A percentile compares a stretch with the other conserved stretches of the same genome.
These are phyloP conservation scores for Pseudomyrmex dendroicus DNA, from an alignment of 1,140 invertebrate genomes.

Conservation along the genomic window DNA sequence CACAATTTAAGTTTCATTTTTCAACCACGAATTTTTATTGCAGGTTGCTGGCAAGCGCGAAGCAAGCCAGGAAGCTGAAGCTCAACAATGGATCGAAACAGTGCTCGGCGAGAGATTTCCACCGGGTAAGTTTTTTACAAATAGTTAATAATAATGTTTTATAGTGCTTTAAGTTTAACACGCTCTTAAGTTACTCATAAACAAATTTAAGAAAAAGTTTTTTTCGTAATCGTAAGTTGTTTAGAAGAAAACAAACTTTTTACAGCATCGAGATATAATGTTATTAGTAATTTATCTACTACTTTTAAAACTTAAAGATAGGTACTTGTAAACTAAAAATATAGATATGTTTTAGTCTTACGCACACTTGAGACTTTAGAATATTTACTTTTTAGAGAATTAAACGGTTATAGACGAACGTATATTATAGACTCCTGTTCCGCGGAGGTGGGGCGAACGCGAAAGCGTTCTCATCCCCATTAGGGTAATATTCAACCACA, in stretches of 20 bases:
- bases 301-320: too few relatives aligned
- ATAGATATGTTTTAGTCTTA: too few relatives aligned
- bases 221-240: too few relatives aligned
- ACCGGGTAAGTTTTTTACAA: constrained; percentile 84
- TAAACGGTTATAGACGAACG: too few relatives aligned
- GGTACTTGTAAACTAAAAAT: too few relatives aligned
- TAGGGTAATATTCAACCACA: constrained; percentile 24
- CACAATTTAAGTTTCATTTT: background rate
- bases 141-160: constrained; percentile 13
- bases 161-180: background rate
- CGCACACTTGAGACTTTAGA: too few relatives aligned
- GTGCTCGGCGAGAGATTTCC: constrained; percentile 95
- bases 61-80: constrained; percentile 94
- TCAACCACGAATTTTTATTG: constrained; percentile 56
- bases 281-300: too few relatives aligned
- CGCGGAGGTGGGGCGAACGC: constrained; percentile 78
- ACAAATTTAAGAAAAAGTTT: too few relatives aligned
- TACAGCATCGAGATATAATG: background rate
- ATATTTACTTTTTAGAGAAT: too few relatives aligned
- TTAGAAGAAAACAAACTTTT: background rate
- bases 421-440: constrained; percentile 79
- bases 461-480: constrained; percentile 77
- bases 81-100: constrained; percentile 95
- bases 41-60: constrained; percentile 96
- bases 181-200: too few relatives aligned